These are phyloP conservation scores for Rhyzopertha dominica DNA, from an alignment of 1,140 invertebrate genomes.

Conservation along the genomic window DNA sequence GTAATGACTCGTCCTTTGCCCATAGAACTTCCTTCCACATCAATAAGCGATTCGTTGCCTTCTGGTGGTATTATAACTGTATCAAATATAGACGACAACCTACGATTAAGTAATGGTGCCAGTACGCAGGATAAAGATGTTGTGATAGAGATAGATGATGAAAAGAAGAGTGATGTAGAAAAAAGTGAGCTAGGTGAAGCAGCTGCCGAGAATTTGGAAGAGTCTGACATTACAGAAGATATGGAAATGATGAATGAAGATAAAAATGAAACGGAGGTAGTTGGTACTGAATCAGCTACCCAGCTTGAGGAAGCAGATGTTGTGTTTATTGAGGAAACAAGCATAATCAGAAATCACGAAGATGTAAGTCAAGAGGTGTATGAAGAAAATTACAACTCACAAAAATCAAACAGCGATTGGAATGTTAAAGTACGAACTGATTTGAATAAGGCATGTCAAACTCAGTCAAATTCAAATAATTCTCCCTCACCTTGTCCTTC, in stretches of 20 bases:
- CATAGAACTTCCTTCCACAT: too few relatives aligned
- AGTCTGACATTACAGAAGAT: slow-evolving; percentile 18
- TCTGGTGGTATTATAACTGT: too few relatives aligned
- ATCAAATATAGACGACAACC: too few relatives aligned
- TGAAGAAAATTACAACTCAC: slow-evolving; percentile 26
- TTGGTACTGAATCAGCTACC: background rate
- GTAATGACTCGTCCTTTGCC: slow-evolving; percentile 24
- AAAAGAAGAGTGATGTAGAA: too few relatives aligned
- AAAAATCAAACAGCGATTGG: slow-evolving; percentile 6
- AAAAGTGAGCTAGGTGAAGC: too few relatives aligned
- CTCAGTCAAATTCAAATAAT: too few relatives aligned
- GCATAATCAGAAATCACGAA: slow-evolving; percentile 25
- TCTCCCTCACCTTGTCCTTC: too few relatives aligned
- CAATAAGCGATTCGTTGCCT: too few relatives aligned
- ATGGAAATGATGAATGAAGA: slow-evolving; percentile 41
- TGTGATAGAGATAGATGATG: too few relatives aligned
- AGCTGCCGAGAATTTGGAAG: too few relatives aligned
- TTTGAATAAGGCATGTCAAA: slow-evolving; percentile 40
- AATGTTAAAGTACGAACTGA: slow-evolving; percentile 16
- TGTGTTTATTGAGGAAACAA: background rate
- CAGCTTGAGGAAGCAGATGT: background rate
- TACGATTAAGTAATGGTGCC: background rate
- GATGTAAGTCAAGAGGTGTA: slow-evolving; percentile 49
- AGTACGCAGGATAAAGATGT: background rate
- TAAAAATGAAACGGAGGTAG: slow-evolving; percentile 26